A percentile compares a stretch with the other conserved stretches of the same genome.
Evolutionary conservation across 2,113 vertebrate species (phyloP).

Genomic region (Thamnaconus septentrionalis): DNA sequence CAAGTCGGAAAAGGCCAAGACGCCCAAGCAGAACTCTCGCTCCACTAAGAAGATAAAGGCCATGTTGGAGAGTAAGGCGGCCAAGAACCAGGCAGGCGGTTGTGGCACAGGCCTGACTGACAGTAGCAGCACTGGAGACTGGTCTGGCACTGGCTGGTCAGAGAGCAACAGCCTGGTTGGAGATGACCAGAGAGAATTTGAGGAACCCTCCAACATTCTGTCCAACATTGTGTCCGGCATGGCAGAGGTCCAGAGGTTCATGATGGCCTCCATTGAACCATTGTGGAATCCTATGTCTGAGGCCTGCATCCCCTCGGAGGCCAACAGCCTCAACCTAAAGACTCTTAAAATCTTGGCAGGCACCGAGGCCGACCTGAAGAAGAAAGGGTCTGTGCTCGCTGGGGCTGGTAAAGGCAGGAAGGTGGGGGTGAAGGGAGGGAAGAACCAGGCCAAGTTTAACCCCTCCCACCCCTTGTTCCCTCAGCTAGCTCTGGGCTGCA

Average conservation of each 20-base stretch:
- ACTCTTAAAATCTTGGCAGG: constrained; percentile 97
- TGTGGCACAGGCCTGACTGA: constrained; percentile 60
- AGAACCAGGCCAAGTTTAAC: constrained; percentile 86
- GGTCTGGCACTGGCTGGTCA: constrained; percentile 82
- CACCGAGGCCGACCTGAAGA: constrained; percentile 92
- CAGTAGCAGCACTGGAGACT: constrained; percentile 79
- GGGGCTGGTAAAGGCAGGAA: constrained; percentile 86
- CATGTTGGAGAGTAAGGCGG: constrained; percentile 78
- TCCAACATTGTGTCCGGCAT: constrained; percentile 99
- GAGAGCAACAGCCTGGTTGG: constrained; percentile 86
- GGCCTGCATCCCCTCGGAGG: constrained; percentile 88
- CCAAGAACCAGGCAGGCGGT: constrained; percentile 80
- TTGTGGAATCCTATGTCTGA: constrained; percentile 90
- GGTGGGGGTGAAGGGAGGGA: constrained; percentile 85
- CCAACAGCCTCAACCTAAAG: constrained; percentile 97
- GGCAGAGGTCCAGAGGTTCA: constrained; percentile 98
- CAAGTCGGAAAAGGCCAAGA: constrained; percentile 91
- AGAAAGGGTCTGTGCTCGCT: constrained; percentile 80
- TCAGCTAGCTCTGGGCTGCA: constrained; percentile 82
- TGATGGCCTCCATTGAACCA: constrained; percentile 99
- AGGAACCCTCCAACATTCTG: constrained; percentile 97
- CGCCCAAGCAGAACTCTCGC: constrained; percentile 87
- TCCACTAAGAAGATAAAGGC: constrained; percentile 92
- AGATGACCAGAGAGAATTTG: constrained; percentile 96
- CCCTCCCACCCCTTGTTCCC: constrained; percentile 82